Conservation (phyloP, 2,113 vertebrate genomes). For the Anhinga anhinga region DNA sequence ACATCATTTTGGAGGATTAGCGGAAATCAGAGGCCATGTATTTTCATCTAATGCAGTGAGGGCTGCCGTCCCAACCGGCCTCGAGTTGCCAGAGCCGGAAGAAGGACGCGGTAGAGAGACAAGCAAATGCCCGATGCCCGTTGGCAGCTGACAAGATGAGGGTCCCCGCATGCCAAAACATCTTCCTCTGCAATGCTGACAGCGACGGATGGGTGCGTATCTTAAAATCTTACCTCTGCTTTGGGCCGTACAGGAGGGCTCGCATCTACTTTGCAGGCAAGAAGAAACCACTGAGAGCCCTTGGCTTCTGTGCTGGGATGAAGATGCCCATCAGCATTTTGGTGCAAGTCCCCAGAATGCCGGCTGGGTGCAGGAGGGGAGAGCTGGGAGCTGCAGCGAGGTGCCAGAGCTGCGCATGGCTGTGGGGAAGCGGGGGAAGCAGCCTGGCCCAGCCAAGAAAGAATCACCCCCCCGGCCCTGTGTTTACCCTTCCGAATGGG, state of each 20-base stretch:
- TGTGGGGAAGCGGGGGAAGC: fast-evolving
- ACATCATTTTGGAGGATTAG: not conserved
- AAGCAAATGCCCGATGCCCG: not conserved
- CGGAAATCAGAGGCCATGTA: not conserved
- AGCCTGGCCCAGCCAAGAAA: not conserved
- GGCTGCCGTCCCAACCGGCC: not conserved
- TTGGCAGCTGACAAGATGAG: not conserved
- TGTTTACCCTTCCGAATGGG: not conserved
- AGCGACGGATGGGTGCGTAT: fast-evolving
- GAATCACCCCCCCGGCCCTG: fast-evolving
- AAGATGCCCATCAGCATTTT: not conserved
- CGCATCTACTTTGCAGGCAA: not conserved
- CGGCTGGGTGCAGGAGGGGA: not conserved
- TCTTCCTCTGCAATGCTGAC: not conserved
- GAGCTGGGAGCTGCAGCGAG: not conserved
- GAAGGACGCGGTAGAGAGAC: not conserved
- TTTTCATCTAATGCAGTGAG: not conserved
- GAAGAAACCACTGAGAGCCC: not conserved
- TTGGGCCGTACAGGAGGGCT: fast-evolving
- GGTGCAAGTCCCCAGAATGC: fast-evolving
- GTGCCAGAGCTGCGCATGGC: not conserved
- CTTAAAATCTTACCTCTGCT: not conserved
- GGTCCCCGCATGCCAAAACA: not conserved
- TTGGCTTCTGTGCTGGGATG: not conserved
- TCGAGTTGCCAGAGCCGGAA: not conserved